Percentiles rank a stretch among this genome's conserved stretches.
Evolutionary conservation across 2,797 vertebrate genomes (phyloP).

Genomic region (Mus minutoides): DNA sequence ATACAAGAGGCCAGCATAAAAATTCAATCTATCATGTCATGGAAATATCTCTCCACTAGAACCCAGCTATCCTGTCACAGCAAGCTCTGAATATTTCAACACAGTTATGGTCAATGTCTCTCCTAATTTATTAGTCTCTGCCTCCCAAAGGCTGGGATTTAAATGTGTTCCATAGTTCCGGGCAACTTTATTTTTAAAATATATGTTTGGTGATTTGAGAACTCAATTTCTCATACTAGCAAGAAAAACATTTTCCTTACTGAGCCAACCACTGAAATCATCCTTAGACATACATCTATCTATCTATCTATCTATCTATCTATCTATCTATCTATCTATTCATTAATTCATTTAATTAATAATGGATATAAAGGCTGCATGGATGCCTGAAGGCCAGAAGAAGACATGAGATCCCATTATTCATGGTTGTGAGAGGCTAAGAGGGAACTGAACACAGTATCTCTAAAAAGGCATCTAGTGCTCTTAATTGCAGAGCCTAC

Average conservation of each 20-base stretch:
- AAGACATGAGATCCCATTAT: neutral
- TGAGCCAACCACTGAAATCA: neutral
- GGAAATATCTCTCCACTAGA: neutral
- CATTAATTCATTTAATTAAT: neutral
- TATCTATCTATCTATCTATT: neutral
- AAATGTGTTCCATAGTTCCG: neutral
- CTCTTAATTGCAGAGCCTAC: neutral
- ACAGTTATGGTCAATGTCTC: neutral
- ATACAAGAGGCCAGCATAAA: neutral
- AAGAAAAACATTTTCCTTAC: neutral
- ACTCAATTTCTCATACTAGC: neutral
- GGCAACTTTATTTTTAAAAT: neutral
- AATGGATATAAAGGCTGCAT: neutral
- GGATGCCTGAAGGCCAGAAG: neutral
- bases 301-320: neutral
- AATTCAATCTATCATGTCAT: neutral
- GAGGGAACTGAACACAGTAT: neutral
- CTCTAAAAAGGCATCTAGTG: neutral
- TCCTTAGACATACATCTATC: neutral
- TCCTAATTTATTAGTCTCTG: neutral
- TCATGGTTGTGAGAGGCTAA: neutral
- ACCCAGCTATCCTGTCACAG: neutral
- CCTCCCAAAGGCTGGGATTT: neutral
- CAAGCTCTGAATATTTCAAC: neutral
- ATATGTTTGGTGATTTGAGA: neutral